Percentiles rank a stretch among this genome's conserved stretches.
These are phyloP conservation scores for Disparrhopalites patrizii DNA, from an alignment of 2,888 invertebrate species.

Conservation along the genomic window DNA sequence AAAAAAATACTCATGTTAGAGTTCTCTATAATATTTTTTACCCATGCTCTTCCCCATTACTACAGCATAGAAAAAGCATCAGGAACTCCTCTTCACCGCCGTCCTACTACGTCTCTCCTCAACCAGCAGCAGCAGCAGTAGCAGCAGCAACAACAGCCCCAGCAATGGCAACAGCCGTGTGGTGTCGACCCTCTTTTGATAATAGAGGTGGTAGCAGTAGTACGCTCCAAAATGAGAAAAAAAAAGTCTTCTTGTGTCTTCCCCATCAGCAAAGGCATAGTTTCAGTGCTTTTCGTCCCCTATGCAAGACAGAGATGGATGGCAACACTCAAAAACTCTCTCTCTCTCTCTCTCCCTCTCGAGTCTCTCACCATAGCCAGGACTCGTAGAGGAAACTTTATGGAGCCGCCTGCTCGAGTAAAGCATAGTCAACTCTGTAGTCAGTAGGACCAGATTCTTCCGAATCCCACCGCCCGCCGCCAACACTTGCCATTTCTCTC, in stretches of 20 bases:
- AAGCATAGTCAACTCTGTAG: background rate
- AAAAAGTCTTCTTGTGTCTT: background rate
- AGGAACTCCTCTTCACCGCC: no score
- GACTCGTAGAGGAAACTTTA: constrained; percentile 1
- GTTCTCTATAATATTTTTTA: no score
- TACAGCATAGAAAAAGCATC: no score
- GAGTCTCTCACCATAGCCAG: background rate
- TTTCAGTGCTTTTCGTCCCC: background rate
- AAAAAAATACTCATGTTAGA: no score
- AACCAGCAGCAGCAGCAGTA: constrained; percentile 2
- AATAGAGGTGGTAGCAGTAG: no score
- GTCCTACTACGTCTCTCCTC: no score
- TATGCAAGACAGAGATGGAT: background rate
- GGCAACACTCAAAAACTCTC: no score
- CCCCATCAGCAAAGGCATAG: background rate
- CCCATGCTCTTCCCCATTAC: no score
- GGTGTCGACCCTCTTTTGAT: no score
- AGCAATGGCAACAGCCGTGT: background rate
- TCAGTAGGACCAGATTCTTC: constrained; percentile 3
- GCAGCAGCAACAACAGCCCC: background rate
- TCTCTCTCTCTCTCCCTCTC: no score
- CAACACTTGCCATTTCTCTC: constrained; percentile 11
- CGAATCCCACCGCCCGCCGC: constrained; percentile 11
- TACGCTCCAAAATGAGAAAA: no score
- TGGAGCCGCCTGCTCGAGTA: constrained; percentile 10